These are phyloP conservation scores for Apis cerana DNA, from an alignment of 1,140 invertebrate species.

Conservation along the genomic window DNA sequence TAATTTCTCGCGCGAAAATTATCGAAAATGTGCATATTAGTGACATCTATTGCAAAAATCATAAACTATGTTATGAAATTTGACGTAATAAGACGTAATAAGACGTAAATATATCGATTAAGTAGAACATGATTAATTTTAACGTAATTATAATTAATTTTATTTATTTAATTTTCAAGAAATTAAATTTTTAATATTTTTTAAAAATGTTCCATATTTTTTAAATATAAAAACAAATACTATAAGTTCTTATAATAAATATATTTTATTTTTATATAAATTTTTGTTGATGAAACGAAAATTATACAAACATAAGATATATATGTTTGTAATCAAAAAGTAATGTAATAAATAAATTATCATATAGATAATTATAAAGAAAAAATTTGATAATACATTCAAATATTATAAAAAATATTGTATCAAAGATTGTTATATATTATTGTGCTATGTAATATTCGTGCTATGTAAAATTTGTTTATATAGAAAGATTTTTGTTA, in stretches of 20 bases:
- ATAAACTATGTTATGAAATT: not conserved
- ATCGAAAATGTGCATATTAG: not conserved
- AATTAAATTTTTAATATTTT: not conserved
- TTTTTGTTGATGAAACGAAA: not conserved
- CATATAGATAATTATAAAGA: not conserved
- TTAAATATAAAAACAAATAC: not conserved
- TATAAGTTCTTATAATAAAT: not conserved
- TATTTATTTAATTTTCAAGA: not conserved
- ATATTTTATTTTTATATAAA: not conserved
- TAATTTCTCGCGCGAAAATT: slow-evolving; percentile 28
- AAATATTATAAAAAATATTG: no score
- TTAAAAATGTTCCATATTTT: not conserved
- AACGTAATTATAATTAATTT: no score
- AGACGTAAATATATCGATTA: not conserved
- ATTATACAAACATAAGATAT: not conserved
- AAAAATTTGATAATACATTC: not conserved
- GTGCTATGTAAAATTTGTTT: slow-evolving; percentile 9
- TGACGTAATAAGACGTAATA: no score
- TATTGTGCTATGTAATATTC: not conserved
- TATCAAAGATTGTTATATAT: not conserved
- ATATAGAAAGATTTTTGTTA: no score
- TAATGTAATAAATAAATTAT: not conserved
- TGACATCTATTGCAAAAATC: not conserved
- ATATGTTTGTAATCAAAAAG: not conserved
- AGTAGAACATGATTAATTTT: no score